These are phyloP conservation scores for Sturnus vulgaris DNA, from an alignment of 2,113 vertebrate genomes.

Conservation along the genomic window DNA sequence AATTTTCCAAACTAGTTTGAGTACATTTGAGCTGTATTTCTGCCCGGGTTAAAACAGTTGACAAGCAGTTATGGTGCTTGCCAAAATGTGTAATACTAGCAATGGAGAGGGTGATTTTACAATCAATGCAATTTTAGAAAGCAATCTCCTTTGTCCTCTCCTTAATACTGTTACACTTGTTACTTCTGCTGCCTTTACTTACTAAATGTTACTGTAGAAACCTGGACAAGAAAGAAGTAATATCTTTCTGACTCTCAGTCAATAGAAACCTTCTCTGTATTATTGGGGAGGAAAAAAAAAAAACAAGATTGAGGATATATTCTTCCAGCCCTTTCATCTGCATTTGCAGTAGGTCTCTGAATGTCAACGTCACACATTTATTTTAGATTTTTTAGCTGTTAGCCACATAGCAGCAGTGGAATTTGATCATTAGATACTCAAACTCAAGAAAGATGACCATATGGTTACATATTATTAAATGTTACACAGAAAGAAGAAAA, in stretches of 20 bases:
- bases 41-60: not conserved
- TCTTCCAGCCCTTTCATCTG: not conserved
- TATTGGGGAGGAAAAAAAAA: not conserved
- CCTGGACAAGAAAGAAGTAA: not conserved
- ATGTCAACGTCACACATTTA: not conserved
- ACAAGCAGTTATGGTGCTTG: not conserved
- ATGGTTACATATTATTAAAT: not conserved
- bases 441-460: not conserved
- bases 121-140: not conserved
- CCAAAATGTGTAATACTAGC: not conserved
- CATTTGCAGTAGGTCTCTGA: not conserved
- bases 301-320: not conserved
- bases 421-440: conserved; percentile 5
- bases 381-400: not conserved
- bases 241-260: not conserved
- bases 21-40: not conserved
- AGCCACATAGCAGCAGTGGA: not conserved
- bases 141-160: not conserved
- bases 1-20: not conserved
- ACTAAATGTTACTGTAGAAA: not conserved
- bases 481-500: conserved; percentile 8
- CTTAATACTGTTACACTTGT: not conserved
- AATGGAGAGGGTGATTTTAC: not conserved
- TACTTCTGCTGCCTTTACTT: not conserved
- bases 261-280: not conserved